Percentiles rank a stretch among this genome's conserved stretches.
Conservation (phyloP, 2,113 vertebrate species). For the Lepisosteus oculatus region DNA sequence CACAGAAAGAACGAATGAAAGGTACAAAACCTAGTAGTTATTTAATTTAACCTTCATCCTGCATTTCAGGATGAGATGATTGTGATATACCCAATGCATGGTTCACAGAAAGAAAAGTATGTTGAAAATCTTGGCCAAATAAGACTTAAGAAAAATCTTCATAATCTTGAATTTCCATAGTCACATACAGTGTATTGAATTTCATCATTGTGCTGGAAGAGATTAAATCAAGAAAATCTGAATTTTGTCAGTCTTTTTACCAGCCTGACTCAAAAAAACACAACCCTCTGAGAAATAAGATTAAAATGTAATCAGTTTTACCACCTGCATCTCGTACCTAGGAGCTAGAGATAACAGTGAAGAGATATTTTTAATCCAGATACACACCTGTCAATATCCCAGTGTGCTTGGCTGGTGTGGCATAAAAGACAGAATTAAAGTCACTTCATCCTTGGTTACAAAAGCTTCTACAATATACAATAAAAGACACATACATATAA, state of each 20-base stretch:
- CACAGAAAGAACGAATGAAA: too few relatives aligned
- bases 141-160: background rate
- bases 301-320: constrained; percentile 31
- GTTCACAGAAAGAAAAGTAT: too few relatives aligned
- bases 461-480: background rate
- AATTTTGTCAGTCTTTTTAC: background rate
- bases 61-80: too few relatives aligned
- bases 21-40: too few relatives aligned
- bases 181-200: constrained; percentile 10
- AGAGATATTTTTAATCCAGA: constrained; percentile 23
- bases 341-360: constrained; percentile 15
- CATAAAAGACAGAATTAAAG: background rate
- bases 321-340: constrained; percentile 21
- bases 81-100: too few relatives aligned
- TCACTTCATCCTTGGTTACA: background rate
- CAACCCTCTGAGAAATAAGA: constrained; percentile 26
- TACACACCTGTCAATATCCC: constrained; percentile 24
- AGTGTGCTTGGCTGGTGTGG: constrained; percentile 6
- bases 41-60: too few relatives aligned
- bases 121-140: too few relatives aligned
- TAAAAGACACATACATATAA: background rate
- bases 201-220: constrained; percentile 7
- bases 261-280: constrained; percentile 7
- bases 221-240: constrained; percentile 16
- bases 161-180: constrained; percentile 1